Evolutionary conservation across 2,113 vertebrate genomes (phyloP), one percentile per base, ranked within the genome.

Genomic region (Argyrosomus japonicus): DNA sequence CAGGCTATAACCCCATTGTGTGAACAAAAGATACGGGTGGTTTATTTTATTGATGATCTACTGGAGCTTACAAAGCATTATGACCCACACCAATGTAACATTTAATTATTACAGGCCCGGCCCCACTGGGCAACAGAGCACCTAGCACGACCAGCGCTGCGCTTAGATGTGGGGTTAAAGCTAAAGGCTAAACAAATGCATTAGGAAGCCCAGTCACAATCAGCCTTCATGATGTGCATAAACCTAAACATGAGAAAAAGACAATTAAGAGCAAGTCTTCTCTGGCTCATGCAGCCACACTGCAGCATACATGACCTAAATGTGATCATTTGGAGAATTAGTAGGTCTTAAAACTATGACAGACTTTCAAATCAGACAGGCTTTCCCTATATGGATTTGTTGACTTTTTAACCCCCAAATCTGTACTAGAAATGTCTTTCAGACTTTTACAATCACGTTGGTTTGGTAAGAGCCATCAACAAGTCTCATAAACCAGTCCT

Each of bases 31-130:
- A 77, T 77, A 87, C 63, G 71, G 77, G 77, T 82, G 81, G 81
- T 79, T 91, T 84, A 81, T 84, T 88, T 89, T 82, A 89, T 77
- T 77, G 86, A 87, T 65, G 82, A 68, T 36, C 80, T 69, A 1
- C 78, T 69, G 89, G 68, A 43, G 36, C 11, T 36, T 80, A 76
- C 76, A 82, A 63, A 75, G 61, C 80, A 68, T 71, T 68, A 57
- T 62, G 83, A 84, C 68, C 79, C 68, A 13, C 56, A 65, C 50
- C 32, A 13, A 61, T 87, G 79, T 81, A 77, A 86, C 6, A 68
- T 82, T 72, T 92, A 79, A 87, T 84, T 88, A 81, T 75, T 76
- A 75, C 79, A 81, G 67, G 72, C 23, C 23, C 2, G 36, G 64
- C 67, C 77, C 69, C 77, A 62, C 2, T 15, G 43, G 53, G 70